Evolutionary conservation across 30 jellyfish, hydroid and myxozoan genomes (phyloP).

Genomic region (Turritopsis rubra): DNA sequence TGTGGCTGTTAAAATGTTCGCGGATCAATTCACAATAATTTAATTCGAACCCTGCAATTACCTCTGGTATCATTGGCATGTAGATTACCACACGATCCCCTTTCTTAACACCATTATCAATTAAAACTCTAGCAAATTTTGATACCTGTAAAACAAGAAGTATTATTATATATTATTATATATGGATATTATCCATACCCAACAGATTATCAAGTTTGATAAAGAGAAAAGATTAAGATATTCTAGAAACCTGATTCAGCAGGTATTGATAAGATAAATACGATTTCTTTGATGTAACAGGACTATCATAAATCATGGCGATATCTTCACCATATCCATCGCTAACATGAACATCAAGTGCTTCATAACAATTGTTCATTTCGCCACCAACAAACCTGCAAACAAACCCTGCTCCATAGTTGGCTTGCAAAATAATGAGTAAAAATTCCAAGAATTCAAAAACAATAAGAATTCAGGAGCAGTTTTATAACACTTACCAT

Average conservation of each 20-base stretch:
- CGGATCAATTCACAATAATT: too few relatives aligned
- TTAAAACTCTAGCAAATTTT: slow-evolving; percentile 83
- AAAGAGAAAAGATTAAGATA: too few relatives aligned
- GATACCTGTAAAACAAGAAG: slow-evolving; percentile 47
- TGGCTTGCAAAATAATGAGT: too few relatives aligned
- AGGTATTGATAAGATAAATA: slow-evolving; percentile 48
- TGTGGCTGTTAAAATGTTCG: too few relatives aligned
- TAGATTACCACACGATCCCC: slow-evolving; percentile 96
- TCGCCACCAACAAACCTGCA: slow-evolving; percentile 90
- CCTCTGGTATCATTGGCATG: slow-evolving; percentile 99
- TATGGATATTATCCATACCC: background rate
- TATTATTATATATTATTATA: background rate
- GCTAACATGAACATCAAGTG: slow-evolving; percentile 71
- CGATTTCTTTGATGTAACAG: slow-evolving; percentile 61
- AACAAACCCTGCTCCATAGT: too few relatives aligned
- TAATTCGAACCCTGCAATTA: slow-evolving; percentile 10
- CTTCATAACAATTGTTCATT: slow-evolving; percentile 87
- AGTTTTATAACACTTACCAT: slow-evolving; percentile 58
- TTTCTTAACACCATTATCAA: slow-evolving; percentile 69
- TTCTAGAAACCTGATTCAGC: slow-evolving; percentile 51
- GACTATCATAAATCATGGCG: slow-evolving; percentile 91
- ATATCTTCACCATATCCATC: slow-evolving; percentile 71
- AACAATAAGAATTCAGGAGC: too few relatives aligned
- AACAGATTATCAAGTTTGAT: background rate
- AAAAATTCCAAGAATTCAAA: too few relatives aligned